These are phyloP conservation scores for Agapornis roseicollis DNA, from an alignment of 2,113 vertebrate species.

Conservation along the genomic window DNA sequence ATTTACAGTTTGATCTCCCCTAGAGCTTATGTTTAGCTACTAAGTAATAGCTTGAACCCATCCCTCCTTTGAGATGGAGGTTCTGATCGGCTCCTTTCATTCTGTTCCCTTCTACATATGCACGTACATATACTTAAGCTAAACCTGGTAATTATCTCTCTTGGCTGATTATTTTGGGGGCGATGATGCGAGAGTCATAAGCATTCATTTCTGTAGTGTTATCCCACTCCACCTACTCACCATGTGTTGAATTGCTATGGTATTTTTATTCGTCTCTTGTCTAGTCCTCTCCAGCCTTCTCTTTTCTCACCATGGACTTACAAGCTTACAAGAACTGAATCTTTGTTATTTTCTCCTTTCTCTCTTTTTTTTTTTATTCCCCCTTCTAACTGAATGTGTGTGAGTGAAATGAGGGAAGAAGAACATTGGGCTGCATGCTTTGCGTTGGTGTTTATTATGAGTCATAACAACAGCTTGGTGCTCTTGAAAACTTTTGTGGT, in stretches of 20 bases:
- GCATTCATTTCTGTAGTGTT: slow-evolving; percentile 73
- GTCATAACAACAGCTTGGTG: slow-evolving; percentile 74
- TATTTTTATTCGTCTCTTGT: slow-evolving; percentile 75
- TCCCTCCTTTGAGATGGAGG: background rate
- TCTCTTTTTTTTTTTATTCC: background rate
- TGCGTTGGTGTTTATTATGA: slow-evolving; percentile 71
- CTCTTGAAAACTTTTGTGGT: slow-evolving; percentile 65
- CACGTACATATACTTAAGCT: background rate
- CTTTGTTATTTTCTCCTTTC: slow-evolving; percentile 38
- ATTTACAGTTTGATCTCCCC: background rate
- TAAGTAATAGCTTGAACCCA: background rate
- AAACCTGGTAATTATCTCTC: slow-evolving; percentile 54
- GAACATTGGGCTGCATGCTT: slow-evolving; percentile 58
- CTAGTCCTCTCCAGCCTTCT: slow-evolving; percentile 72
- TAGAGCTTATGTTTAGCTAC: background rate
- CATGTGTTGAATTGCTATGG: slow-evolving; percentile 74
- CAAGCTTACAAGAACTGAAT: slow-evolving; percentile 40
- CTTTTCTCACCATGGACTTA: slow-evolving; percentile 58
- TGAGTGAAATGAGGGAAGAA: slow-evolving; percentile 62
- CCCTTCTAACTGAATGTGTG: slow-evolving; percentile 54
- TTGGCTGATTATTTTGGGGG: slow-evolving; percentile 74
- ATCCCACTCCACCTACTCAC: slow-evolving; percentile 80
- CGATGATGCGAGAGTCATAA: slow-evolving; percentile 72
- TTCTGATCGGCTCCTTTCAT: slow-evolving; percentile 2
- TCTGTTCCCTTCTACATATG: background rate